Conservation (phyloP, 2,113 vertebrate genomes). For the Phoxinus phoxinus region DNA sequence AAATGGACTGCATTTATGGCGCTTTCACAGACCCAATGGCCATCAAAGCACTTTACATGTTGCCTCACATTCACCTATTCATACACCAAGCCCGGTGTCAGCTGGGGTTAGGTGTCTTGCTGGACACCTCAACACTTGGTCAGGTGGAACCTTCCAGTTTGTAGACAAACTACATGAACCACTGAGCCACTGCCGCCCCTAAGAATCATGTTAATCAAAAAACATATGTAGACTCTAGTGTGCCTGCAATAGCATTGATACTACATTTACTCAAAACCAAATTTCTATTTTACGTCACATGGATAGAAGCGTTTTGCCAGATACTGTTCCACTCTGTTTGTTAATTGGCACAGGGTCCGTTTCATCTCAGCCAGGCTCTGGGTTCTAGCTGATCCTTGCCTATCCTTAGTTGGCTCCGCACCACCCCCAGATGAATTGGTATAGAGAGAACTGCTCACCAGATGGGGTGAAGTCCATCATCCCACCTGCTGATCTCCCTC, state of each 20-base stretch:
- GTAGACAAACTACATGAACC: too few relatives aligned
- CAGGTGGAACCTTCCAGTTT: too few relatives aligned
- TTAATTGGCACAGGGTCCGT: neutral
- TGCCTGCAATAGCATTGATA: neutral
- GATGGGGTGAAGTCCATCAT: conserved; percentile 16
- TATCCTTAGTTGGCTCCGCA: neutral
- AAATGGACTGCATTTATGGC: too few relatives aligned
- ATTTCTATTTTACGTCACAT: neutral
- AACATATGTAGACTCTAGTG: neutral
- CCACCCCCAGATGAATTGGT: neutral
- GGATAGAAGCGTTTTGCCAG: neutral
- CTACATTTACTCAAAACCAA: neutral
- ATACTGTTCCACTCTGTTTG: neutral
- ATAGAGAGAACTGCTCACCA: neutral
- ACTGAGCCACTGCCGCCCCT: too few relatives aligned
- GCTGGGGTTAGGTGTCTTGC: too few relatives aligned
- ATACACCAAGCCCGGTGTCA: too few relatives aligned
- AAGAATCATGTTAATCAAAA: neutral
- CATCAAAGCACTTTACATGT: too few relatives aligned
- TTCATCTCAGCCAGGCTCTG: neutral
- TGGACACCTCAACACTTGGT: too few relatives aligned
- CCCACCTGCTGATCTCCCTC: neutral
- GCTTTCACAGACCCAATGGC: too few relatives aligned
- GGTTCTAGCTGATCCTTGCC: neutral
- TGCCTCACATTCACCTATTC: too few relatives aligned